A percentile compares a stretch with the other conserved stretches of the same genome.
These are phyloP conservation scores for Micropterix aruncella DNA, from an alignment of 2,888 invertebrate genomes.

Conservation along the genomic window DNA sequence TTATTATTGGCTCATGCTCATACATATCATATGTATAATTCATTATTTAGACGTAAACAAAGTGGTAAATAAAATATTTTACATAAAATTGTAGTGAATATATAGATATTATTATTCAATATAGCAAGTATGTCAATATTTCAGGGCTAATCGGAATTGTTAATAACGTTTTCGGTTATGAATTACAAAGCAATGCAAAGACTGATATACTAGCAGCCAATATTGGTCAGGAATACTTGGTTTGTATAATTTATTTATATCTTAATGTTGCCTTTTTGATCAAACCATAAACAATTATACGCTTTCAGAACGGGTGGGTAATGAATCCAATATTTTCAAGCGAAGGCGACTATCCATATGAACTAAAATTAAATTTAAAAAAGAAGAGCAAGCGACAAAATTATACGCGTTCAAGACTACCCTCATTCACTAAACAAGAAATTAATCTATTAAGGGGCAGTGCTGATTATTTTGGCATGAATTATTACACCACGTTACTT, in stretches of 20 bases:
- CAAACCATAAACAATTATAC: too few species aligned
- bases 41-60: slow-evolving; percentile 18
- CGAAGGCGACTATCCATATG: not conserved
- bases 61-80: too few species aligned
- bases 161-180: not conserved
- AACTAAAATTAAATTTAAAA: too few species aligned
- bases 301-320: too few species aligned
- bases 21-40: slow-evolving; percentile 23
- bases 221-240: not conserved
- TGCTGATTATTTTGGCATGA: not conserved
- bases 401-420: not conserved
- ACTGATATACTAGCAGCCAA: not conserved
- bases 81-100: too few species aligned
- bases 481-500: not conserved
- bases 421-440: not conserved
- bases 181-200: not conserved
- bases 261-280: too few species aligned
- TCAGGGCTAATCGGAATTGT: not conserved
- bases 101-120: too few species aligned
- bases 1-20: slow-evolving; percentile 37
- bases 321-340: not conserved
- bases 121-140: too few species aligned
- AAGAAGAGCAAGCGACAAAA: not conserved
- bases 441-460: not conserved
- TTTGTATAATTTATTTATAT: too few species aligned